Evolutionary conservation across 2,113 vertebrate species (phyloP).

Genomic region (Xerus inauris): DNA sequence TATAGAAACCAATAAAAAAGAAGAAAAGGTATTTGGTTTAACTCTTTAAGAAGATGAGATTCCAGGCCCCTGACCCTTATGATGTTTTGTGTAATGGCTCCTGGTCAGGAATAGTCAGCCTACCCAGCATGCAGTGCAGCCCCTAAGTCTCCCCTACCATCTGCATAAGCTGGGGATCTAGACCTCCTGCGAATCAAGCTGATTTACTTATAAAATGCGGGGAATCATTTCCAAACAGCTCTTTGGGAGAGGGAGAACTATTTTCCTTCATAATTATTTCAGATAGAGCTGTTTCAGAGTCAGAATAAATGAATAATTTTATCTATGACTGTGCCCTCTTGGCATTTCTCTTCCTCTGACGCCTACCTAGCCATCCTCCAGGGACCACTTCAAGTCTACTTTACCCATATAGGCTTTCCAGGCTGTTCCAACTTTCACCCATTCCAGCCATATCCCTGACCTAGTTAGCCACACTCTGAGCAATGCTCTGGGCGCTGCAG

Average conservation of each 20-base stretch:
- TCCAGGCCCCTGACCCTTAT: background rate
- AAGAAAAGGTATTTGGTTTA: background rate
- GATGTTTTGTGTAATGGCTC: background rate
- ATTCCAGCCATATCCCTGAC: background rate
- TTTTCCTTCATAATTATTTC: background rate
- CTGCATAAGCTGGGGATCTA: background rate
- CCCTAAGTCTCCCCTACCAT: background rate
- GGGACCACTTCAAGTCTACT: background rate
- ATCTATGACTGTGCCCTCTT: background rate
- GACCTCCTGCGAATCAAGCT: background rate
- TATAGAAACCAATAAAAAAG: background rate
- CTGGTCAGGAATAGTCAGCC: background rate
- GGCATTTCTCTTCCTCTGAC: background rate
- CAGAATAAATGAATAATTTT: background rate
- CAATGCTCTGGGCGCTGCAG: background rate
- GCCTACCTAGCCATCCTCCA: background rate
- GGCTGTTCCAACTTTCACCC: background rate
- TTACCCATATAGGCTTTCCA: background rate
- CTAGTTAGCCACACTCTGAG: background rate
- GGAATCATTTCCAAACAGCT: constrained; percentile 14
- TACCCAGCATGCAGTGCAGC: background rate
- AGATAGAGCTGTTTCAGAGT: constrained; percentile 11
- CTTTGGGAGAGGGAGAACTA: background rate
- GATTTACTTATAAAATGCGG: background rate
- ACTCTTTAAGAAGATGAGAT: no score